A percentile compares a stretch with the other conserved stretches of the same genome.
Evolutionary conservation across 2,888 invertebrate species (phyloP).

Genomic region (Leptarthrus brevirostris): DNA sequence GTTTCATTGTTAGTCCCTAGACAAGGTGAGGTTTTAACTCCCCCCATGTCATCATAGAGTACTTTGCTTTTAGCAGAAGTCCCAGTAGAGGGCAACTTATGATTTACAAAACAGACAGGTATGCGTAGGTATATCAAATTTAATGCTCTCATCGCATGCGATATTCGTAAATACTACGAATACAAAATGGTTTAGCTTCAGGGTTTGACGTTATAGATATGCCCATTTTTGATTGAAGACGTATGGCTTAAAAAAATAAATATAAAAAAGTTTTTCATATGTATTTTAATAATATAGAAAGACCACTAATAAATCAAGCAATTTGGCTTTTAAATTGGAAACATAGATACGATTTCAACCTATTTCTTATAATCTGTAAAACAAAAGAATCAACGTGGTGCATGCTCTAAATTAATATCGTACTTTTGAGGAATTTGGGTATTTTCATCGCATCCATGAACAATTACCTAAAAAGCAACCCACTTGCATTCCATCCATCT

Average conservation of each 20-base stretch:
- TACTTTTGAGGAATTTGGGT: neutral
- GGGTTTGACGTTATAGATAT: too few relatives aligned
- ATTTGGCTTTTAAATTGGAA: too few relatives aligned
- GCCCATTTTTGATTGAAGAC: too few relatives aligned
- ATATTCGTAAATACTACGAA: neutral
- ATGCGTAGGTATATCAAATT: slow-evolving; percentile 31
- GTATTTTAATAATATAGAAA: too few relatives aligned
- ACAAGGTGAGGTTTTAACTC: neutral
- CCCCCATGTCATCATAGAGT: slow-evolving; percentile 3
- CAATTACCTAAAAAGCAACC: slow-evolving; percentile 49
- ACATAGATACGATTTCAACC: too few relatives aligned
- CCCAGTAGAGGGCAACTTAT: slow-evolving; percentile 24
- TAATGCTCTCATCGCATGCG: neutral
- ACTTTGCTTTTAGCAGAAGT: slow-evolving; percentile 28
- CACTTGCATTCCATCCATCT: slow-evolving; percentile 45
- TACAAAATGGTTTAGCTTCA: neutral
- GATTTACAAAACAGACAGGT: slow-evolving; percentile 43
- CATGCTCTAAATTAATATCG: slow-evolving; percentile 28
- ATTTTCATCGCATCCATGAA: slow-evolving; percentile 32
- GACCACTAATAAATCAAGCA: too few relatives aligned
- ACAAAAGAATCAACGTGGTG: neutral
- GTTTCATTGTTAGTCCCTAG: slow-evolving; percentile 34
- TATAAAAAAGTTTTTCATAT: too few relatives aligned
- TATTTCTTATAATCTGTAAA: too few relatives aligned
- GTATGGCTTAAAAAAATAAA: too few relatives aligned